Evolutionary conservation across 2,797 vertebrate genomes (phyloP).

Genomic region (Smutsia gigantea): DNA sequence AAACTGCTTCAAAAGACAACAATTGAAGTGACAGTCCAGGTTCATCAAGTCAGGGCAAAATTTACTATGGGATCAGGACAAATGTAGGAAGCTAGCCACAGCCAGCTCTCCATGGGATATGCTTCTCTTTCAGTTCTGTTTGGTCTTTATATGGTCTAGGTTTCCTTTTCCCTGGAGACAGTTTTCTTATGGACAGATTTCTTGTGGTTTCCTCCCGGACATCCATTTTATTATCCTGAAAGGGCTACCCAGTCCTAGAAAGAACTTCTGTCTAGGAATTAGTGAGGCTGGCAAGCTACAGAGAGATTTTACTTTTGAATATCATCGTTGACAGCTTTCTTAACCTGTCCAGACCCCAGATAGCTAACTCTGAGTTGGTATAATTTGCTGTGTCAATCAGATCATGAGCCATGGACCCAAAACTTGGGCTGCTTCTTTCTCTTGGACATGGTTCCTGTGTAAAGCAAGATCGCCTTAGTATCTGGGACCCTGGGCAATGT

Average conservation of each 20-base stretch:
- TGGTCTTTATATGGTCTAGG: slow-evolving; percentile 72
- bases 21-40: slow-evolving; percentile 91
- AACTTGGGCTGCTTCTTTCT: slow-evolving; percentile 95
- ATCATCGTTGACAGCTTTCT: slow-evolving; percentile 93
- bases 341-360: slow-evolving; percentile 92
- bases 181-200: slow-evolving; percentile 77
- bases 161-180: slow-evolving; percentile 91
- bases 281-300: slow-evolving; percentile 93
- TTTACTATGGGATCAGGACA: slow-evolving; percentile 93
- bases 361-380: slow-evolving; percentile 92
- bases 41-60: slow-evolving; percentile 94
- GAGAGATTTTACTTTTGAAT: slow-evolving; percentile 93
- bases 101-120: slow-evolving; percentile 91
- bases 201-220: slow-evolving; percentile 80
- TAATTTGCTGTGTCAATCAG: slow-evolving; percentile 93
- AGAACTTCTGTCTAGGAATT: slow-evolving; percentile 90
- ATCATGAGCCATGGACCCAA: slow-evolving; percentile 90
- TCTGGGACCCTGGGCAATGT: slow-evolving; percentile 88
- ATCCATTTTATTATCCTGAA: slow-evolving; percentile 87
- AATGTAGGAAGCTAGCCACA: slow-evolving; percentile 92
- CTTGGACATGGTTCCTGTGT: slow-evolving; percentile 90
- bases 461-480: slow-evolving; percentile 81
- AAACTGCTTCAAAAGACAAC: neutral
- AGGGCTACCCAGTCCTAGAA: slow-evolving; percentile 82
- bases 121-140: slow-evolving; percentile 85